Base-by-base conservation (phyloP, 2,797 vertebrate species). In the Acrocephalus scirpaceus region DNA sequence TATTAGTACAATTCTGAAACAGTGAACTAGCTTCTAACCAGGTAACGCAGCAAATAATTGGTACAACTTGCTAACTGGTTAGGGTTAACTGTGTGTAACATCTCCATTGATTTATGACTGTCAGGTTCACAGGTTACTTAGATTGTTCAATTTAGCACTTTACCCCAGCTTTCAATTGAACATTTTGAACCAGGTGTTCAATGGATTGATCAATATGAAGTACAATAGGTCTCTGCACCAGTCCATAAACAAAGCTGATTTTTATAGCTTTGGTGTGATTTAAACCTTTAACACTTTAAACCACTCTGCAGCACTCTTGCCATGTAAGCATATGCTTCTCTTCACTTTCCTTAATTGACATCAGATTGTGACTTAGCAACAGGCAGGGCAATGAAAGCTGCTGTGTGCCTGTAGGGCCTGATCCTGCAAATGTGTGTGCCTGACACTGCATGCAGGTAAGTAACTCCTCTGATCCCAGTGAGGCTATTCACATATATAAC, bases 191-290 rank as follows among this genome's bases (percentile, higher is more conserved):
- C 92, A 95, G 74, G 62, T 92, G 79, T 81, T 92, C 91, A 88
- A 90, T 86, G 93, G 67, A 76, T 90, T 96, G 91, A 95, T 97
- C 95, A 1, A 95, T 97, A 89, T 64, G 3, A 74, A 93, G 86
- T 58, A 97, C 91, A 95, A 95, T 88, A 95, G 90, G 91, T 95
- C 92, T 86, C 86, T 85, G 90, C 91, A 88, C 83, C 2, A 6
- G 71, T 93, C 77, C 88, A 93, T 95, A 97, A 96, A 96, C 91
- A 93, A 92, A 96, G 76, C 6, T 93, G 87, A 76, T 71, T 96
- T 95, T 94, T 93, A 95, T 73, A 92, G 73, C 48, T 34, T 83
- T 83, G 51, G 48, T 91, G 82, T 93, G 92, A 94, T 93, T 93
- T 96, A 94, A 95, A 88, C 82, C 62, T 90, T 78, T 95, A 94